A percentile compares a stretch with the other conserved stretches of the same genome.
These are phyloP conservation scores for Syngnathus acus DNA, from an alignment of 2,797 vertebrate species.

Conservation along the genomic window DNA sequence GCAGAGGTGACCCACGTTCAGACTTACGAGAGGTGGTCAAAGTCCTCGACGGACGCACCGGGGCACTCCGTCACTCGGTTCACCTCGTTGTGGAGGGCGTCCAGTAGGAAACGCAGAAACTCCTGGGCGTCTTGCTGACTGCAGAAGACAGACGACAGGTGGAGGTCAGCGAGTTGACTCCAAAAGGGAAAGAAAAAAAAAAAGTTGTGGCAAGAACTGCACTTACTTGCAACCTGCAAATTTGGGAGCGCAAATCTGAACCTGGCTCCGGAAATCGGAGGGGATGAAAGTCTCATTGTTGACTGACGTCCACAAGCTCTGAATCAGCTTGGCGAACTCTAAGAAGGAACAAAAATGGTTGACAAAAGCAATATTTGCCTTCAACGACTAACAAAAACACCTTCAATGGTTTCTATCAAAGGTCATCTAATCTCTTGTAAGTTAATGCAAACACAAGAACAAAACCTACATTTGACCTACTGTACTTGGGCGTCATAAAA, in stretches of 20 bases:
- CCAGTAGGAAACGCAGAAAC: constrained; percentile 88
- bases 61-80: constrained; percentile 78
- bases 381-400: background rate
- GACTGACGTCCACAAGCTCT: constrained; percentile 84
- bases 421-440: background rate
- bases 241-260: constrained; percentile 90
- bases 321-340: constrained; percentile 93
- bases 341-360: background rate
- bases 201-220: too few relatives aligned
- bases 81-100: constrained; percentile 89
- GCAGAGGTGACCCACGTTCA: background rate
- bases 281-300: constrained; percentile 85
- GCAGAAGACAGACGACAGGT: constrained; percentile 6
- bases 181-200: background rate
- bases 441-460: background rate
- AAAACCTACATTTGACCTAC: background rate
- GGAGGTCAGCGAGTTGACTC: background rate
- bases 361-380: background rate
- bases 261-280: constrained; percentile 90
- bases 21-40: constrained; percentile 89
- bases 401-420: background rate
- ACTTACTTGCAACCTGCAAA: constrained; percentile 94
- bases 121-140: constrained; percentile 98
- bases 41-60: constrained; percentile 63
- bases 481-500: constrained; percentile 6